Evolutionary conservation across 2,797 vertebrate genomes (phyloP), one percentile per base, ranked within the genome.

Genomic region (Phrynocephalus vlangalii): DNA sequence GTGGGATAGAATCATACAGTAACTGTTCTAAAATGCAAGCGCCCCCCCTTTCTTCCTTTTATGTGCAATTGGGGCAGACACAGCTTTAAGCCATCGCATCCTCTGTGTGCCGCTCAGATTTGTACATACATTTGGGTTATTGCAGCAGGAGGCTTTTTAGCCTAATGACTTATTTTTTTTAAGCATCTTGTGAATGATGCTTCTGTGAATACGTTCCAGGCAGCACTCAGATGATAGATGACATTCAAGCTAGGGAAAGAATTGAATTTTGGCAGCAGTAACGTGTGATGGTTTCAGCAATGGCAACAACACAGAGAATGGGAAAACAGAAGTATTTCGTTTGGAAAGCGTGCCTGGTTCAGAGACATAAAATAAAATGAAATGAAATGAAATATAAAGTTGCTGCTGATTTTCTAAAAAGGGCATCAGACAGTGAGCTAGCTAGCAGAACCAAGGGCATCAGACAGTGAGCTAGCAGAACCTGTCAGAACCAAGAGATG

Each of bases 401-500:
- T 15, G 44, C 24, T 28, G 52, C 9, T 77, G 76, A 28, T 75
- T 75, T 26, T 84, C 82, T 84, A 72, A 75, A 84, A 84, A 73
- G 52, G 71, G 22, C 38, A 24, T 63, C 71, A 75, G 33, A 63
- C 71, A 44, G 26, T 48, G 68, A 1, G 8, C 0, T 77, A 28
- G 5, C 20, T n/a, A 88, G 89, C 82, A 90, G 63, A 85, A 68
- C 10, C 68, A 86, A 81, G 52, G 71, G 22, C 38, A 24, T 63
- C 71, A 75, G 33, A 63, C 71, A 44, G 26, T 48, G 68, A 1
- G 8, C 0, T 77, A 28, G 5, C 20, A 88, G 89, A 92, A 92
- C 82, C 78, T 89, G 9, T 83, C 82, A 90, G 63, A 85, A 68
- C 10, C 68, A 86, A 81, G 52, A 48, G 56, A 77, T 28, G 10